These are phyloP conservation scores for Thelaira solivaga DNA, from an alignment of 2,888 invertebrate species.

Conservation along the genomic window DNA sequence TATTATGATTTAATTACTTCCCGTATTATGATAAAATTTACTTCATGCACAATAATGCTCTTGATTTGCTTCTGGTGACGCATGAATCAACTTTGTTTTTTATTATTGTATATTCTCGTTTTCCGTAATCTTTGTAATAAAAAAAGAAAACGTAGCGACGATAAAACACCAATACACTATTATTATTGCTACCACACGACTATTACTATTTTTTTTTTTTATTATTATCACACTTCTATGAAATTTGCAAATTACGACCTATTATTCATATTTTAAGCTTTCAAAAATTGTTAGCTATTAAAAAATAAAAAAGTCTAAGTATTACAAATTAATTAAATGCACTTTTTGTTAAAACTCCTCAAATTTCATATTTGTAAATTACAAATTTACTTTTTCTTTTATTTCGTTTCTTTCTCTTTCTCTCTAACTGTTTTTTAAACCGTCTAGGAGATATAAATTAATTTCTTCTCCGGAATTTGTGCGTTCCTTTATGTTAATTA, in stretches of 20 bases:
- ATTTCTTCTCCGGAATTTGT: constrained; percentile 54
- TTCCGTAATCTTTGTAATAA: constrained; percentile 29
- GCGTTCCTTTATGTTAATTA: constrained; percentile 54
- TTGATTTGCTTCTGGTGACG: constrained; percentile 36
- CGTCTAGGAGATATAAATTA: constrained; percentile 35
- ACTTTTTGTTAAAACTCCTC: constrained; percentile 17
- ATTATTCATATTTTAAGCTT: constrained; percentile 19
- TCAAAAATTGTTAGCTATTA: not conserved
- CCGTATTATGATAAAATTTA: too few relatives aligned
- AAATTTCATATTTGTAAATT: constrained; percentile 1
- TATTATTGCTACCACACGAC: constrained; percentile 30
- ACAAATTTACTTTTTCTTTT: constrained; percentile 22
- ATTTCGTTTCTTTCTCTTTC: constrained; percentile 21
- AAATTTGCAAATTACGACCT: constrained; percentile 1
- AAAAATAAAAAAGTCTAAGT: not conserved
- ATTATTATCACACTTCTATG: constrained; percentile 36
- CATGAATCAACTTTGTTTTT: constrained; percentile 58
- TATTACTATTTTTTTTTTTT: constrained; percentile 28
- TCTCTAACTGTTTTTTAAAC: constrained; percentile 48
- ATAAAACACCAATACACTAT: constrained; percentile 55
- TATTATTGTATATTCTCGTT: constrained; percentile 1
- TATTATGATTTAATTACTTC: too few relatives aligned
- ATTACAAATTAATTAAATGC: constrained; percentile 24
- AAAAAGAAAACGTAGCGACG: constrained; percentile 52
- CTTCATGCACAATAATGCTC: too few relatives aligned